These are phyloP conservation scores for Homarus americanus DNA, from an alignment of 1,140 invertebrate species.

Conservation along the genomic window DNA sequence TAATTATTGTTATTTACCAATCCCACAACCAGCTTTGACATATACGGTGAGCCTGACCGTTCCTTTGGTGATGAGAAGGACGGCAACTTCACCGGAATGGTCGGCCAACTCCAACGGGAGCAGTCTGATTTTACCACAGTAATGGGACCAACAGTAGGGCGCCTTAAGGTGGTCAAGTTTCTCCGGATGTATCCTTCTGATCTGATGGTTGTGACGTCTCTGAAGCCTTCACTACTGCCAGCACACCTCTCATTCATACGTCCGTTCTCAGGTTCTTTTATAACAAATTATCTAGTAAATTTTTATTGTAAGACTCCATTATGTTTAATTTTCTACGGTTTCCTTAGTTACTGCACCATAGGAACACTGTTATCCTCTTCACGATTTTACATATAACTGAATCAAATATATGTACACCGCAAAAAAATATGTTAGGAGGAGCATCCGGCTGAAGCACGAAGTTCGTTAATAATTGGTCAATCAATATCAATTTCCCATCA, in stretches of 20 bases:
- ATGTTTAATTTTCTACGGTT: too few relatives aligned
- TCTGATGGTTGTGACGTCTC: background rate
- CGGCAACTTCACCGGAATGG: slow-evolving; percentile 7
- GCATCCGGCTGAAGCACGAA: too few relatives aligned
- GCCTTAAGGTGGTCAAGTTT: background rate
- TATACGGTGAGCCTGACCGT: background rate
- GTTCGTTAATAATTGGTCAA: too few relatives aligned
- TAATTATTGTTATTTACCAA: background rate
- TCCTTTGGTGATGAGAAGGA: background rate
- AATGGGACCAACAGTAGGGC: background rate
- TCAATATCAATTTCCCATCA: too few relatives aligned
- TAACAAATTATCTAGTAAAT: too few relatives aligned
- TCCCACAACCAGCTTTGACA: background rate
- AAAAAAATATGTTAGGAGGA: too few relatives aligned
- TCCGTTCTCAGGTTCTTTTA: background rate
- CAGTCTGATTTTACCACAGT: background rate
- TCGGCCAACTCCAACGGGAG: slow-evolving; percentile 4
- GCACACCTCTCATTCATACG: background rate
- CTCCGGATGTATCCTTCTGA: background rate
- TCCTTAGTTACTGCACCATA: too few relatives aligned
- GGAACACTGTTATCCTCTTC: too few relatives aligned
- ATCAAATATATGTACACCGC: too few relatives aligned
- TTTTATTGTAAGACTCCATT: too few relatives aligned
- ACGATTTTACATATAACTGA: too few relatives aligned
- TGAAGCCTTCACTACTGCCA: background rate